phyloP scores from a whole-genome alignment of 92 coral and sea anemone genomes.

The Zoanthus sansibaricus region DNA sequence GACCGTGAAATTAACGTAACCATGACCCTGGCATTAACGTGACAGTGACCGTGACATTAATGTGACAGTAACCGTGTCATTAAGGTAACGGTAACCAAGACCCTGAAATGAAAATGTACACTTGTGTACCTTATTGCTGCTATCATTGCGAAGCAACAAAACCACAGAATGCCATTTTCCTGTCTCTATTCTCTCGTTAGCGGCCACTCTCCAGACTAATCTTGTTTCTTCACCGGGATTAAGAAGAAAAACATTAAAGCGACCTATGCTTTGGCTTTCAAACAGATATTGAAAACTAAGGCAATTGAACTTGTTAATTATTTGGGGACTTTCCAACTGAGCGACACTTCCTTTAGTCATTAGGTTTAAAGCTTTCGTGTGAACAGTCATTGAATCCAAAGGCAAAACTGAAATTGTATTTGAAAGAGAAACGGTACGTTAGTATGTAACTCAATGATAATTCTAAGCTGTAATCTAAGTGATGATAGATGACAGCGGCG shows the following conservation, averaged over 20 bases:
- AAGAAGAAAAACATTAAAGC: not conserved
- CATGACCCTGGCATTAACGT: too few relatives aligned
- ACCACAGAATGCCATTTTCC: conserved; percentile 16
- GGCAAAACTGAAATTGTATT: conserved; percentile 4
- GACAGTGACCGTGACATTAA: too few relatives aligned
- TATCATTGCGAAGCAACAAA: not conserved
- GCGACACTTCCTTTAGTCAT: not conserved
- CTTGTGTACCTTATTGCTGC: conserved; percentile 5
- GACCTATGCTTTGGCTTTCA: conserved; percentile 29
- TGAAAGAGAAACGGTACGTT: not conserved
- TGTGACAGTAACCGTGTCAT: too few relatives aligned
- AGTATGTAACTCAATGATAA: not conserved
- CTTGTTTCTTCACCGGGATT: not conserved
- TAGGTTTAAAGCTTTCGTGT: not conserved
- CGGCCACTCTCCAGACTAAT: conserved; percentile 17
- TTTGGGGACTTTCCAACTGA: not conserved
- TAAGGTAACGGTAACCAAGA: too few relatives aligned
- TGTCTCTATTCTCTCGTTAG: not conserved
- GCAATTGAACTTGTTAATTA: conserved; percentile 25
- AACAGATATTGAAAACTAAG: conserved; percentile 20
- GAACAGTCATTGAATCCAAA: not conserved
- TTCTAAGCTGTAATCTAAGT: too few relatives aligned
- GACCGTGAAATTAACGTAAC: too few relatives aligned
- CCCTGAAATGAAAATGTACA: too few relatives aligned
- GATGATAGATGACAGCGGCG: too few relatives aligned